A percentile compares a stretch with the other conserved stretches of the same genome.
Conservation (phyloP, 1,140 invertebrate species). For the Mamestra configurata region DNA sequence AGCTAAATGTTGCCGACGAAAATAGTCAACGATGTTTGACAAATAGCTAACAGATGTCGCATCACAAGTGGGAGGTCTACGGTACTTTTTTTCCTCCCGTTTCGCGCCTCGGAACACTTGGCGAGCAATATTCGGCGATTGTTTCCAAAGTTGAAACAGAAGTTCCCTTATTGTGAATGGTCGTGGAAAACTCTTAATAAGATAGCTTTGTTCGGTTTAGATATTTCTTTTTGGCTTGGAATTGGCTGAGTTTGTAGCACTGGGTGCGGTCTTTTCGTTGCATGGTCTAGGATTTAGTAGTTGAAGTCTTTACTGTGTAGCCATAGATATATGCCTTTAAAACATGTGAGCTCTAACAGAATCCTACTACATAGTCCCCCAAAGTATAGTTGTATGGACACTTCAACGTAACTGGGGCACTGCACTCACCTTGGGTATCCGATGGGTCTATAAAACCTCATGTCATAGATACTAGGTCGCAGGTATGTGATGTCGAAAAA, state of each 20-base stretch:
- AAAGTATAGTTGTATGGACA: no score
- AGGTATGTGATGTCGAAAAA: no score
- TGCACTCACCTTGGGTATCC: no score
- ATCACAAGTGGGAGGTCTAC: constrained; percentile 59
- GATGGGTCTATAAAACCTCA: no score
- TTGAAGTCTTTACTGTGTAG: neutral
- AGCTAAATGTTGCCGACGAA: constrained; percentile 62
- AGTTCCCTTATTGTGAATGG: constrained; percentile 45
- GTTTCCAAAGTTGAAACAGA: constrained; percentile 49
- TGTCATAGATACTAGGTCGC: no score
- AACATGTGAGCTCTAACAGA: no score
- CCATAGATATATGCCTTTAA: no score
- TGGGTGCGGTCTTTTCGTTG: neutral
- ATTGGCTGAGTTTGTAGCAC: constrained; percentile 20
- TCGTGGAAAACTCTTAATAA: constrained; percentile 45
- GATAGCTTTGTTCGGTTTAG: constrained; percentile 21
- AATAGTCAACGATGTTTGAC: constrained; percentile 86
- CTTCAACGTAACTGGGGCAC: no score
- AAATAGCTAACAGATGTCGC: constrained; percentile 84
- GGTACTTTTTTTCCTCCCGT: constrained; percentile 26
- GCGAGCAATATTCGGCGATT: constrained; percentile 51
- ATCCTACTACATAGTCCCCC: no score
- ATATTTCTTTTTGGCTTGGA: constrained; percentile 30
- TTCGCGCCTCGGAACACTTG: constrained; percentile 36
- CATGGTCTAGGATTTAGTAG: neutral